Conservation (phyloP, 2,113 vertebrate species). For the Amphilophus citrinellus region DNA sequence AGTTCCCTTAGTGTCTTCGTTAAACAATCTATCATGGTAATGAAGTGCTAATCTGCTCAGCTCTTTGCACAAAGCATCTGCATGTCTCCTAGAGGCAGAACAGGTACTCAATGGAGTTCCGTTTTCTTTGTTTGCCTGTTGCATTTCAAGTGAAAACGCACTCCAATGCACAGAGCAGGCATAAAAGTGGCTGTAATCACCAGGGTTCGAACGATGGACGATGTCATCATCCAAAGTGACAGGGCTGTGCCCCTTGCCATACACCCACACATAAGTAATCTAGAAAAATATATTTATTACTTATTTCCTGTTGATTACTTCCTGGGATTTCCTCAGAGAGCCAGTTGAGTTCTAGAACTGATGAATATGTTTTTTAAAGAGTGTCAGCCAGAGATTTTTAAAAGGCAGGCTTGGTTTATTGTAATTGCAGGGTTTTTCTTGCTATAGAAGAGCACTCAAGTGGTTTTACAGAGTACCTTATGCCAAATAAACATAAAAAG, state of each 20-base stretch:
- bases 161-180: conserved; percentile 18
- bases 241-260: not conserved
- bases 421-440: not conserved
- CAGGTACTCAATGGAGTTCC: conserved; percentile 66
- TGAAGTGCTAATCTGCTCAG: conserved; percentile 77
- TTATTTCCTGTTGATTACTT: conserved; percentile 3
- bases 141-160: conserved; percentile 44
- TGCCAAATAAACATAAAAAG: not conserved
- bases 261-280: not conserved
- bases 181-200: conserved; percentile 24
- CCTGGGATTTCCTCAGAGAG: not conserved
- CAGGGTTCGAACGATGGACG: not conserved
- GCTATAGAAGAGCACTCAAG: not conserved
- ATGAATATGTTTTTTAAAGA: conserved; percentile 5
- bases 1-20: conserved; percentile 71
- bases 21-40: conserved; percentile 77
- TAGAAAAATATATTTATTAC: not conserved
- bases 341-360: conserved; percentile 3
- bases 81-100: conserved; percentile 64
- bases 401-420: not conserved
- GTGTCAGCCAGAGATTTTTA: not conserved
- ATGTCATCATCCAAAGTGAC: not conserved
- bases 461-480: not conserved
- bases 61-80: conserved; percentile 76
- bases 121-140: conserved; percentile 51